Evolutionary conservation across 2,888 invertebrate genomes (phyloP).

Genomic region (Ophonus ardosiacus): DNA sequence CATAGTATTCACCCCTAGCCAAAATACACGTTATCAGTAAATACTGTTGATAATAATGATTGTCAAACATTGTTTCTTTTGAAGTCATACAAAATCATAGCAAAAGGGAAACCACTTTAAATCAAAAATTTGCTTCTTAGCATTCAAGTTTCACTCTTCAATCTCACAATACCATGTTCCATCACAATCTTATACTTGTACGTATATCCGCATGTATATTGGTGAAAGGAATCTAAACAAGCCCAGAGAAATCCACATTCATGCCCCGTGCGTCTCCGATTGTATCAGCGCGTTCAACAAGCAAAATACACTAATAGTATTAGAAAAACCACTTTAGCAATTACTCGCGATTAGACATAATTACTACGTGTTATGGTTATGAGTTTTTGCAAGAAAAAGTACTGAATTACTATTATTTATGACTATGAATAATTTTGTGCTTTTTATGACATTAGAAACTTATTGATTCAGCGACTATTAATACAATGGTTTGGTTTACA

Average conservation of each 20-base stretch:
- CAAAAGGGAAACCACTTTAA: too few relatives aligned
- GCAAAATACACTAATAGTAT: neutral
- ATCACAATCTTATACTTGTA: neutral
- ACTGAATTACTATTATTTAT: neutral
- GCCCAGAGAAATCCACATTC: neutral
- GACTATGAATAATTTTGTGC: neutral
- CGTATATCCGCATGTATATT: neutral
- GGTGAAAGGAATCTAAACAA: neutral
- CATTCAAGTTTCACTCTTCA: too few relatives aligned
- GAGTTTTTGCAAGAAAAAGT: neutral
- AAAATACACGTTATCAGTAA: too few relatives aligned
- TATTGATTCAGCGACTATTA: too few relatives aligned
- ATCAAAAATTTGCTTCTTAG: too few relatives aligned
- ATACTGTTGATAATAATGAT: too few relatives aligned
- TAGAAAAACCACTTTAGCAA: neutral
- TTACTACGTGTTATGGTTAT: neutral
- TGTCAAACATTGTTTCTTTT: too few relatives aligned
- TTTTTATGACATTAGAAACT: neutral
- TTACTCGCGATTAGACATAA: neutral
- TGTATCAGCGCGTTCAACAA: neutral
- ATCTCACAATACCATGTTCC: neutral
- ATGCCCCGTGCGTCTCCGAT: neutral
- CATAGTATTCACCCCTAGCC: too few relatives aligned
- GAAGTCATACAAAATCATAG: too few relatives aligned
- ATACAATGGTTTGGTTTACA: too few relatives aligned